Percentiles rank a stretch among this genome's conserved stretches.
Conservation (phyloP, 2,797 vertebrate genomes). For the Bucorvus abyssinicus region DNA sequence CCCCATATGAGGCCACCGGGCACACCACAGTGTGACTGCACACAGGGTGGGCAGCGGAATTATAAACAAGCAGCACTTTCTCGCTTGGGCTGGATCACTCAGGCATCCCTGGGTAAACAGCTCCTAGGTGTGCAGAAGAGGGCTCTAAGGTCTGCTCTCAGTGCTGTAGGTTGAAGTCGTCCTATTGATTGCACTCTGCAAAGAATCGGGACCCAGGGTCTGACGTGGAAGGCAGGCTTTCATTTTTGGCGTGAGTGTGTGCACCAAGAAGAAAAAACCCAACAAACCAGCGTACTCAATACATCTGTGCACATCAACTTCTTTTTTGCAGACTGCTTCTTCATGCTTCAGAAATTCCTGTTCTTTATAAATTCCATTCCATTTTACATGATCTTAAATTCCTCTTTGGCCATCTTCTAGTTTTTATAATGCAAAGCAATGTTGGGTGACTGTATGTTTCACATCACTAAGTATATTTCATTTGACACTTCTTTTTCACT, state of each 20-base stretch:
- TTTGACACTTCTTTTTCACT: constrained; percentile 54
- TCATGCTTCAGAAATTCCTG: constrained; percentile 47
- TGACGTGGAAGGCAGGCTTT: background rate
- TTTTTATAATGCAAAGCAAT: constrained; percentile 47
- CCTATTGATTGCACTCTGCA: background rate
- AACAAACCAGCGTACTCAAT: background rate
- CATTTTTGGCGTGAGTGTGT: background rate
- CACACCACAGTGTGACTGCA: accelerated
- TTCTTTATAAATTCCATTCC: constrained; percentile 33
- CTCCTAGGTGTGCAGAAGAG: background rate
- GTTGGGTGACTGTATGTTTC: constrained; percentile 32
- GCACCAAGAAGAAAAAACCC: background rate
- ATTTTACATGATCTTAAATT: constrained; percentile 55
- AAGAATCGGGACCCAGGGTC: background rate
- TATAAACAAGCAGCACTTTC: accelerated
- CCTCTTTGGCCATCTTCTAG: constrained; percentile 26
- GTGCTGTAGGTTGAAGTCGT: background rate
- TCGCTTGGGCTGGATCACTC: background rate
- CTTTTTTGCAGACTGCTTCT: background rate
- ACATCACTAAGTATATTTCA: constrained; percentile 59
- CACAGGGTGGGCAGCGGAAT: accelerated
- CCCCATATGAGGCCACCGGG: accelerated
- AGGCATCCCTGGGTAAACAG: background rate
- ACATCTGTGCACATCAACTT: background rate
- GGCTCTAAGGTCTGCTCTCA: background rate